A percentile compares a stretch with the other conserved stretches of the same genome.
Evolutionary conservation across 64 coral and sea anemone species (phyloP).

Genomic region (Actinia tenebrosa): DNA sequence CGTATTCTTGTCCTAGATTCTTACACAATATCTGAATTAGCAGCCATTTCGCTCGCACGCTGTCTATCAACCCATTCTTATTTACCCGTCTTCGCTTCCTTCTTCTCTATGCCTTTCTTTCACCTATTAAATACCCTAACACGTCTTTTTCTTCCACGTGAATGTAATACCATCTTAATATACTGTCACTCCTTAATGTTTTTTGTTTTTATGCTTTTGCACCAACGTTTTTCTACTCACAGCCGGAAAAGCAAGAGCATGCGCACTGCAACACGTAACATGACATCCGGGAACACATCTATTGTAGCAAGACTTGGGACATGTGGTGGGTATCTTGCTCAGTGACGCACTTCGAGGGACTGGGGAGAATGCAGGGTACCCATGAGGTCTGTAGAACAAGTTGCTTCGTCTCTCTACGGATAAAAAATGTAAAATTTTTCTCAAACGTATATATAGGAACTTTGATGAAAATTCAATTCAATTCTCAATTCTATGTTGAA

Average conservation of each 20-base stretch:
- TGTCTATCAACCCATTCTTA: no score
- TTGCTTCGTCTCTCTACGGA: conserved; percentile 25
- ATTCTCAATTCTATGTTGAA: no score
- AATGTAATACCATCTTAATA: no score
- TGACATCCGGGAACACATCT: conserved; percentile 32
- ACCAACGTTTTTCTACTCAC: conserved; percentile 16
- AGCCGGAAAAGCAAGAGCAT: conserved; percentile 25
- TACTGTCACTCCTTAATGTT: not conserved
- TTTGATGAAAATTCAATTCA: no score
- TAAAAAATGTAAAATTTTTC: not conserved
- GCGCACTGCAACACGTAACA: conserved; percentile 22
- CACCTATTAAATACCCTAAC: no score
- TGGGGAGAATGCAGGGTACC: not conserved
- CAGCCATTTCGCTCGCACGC: no score
- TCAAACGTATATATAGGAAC: not conserved
- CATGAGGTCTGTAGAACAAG: conserved; percentile 15
- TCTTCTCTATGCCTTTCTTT: no score
- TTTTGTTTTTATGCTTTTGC: not conserved
- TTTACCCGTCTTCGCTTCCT: no score
- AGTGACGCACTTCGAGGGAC: not conserved
- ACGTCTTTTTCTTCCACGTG: no score
- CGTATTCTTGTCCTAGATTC: no score
- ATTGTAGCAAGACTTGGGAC: conserved; percentile 13
- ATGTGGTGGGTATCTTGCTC: not conserved
- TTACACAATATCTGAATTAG: no score